Evolutionary conservation across 1,140 invertebrate species (phyloP).

Genomic region (Cotesia chilonis): DNA sequence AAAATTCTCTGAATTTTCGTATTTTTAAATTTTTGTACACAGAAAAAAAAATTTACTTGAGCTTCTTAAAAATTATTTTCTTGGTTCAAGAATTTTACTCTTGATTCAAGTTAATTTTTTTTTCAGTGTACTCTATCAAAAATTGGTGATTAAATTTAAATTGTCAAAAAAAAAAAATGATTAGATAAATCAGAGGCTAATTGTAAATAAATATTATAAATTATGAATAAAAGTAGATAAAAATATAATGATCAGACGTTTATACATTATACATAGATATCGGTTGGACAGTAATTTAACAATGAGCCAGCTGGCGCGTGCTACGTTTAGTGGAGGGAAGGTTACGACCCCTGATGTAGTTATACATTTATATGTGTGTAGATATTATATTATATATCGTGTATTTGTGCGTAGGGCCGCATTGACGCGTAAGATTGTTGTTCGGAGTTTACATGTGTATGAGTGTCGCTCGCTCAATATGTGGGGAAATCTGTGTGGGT

Average conservation of each 20-base stretch:
- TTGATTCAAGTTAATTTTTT: too few relatives aligned
- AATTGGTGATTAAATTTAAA: too few relatives aligned
- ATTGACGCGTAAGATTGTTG: conserved; percentile 25
- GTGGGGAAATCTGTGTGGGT: neutral
- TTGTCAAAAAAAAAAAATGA: too few relatives aligned
- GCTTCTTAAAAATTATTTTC: too few relatives aligned
- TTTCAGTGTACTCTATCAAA: too few relatives aligned
- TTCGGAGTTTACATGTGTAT: neutral
- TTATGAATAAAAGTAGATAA: too few relatives aligned
- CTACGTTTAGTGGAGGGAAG: conserved; percentile 51
- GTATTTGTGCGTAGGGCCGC: conserved; percentile 39
- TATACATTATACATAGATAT: conserved; percentile 51
- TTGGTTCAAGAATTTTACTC: too few relatives aligned
- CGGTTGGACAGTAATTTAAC: conserved; percentile 64
- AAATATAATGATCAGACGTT: conserved; percentile 38
- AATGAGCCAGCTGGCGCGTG: conserved; percentile 68
- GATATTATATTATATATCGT: neutral
- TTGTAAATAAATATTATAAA: too few relatives aligned
- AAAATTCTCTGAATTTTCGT: too few relatives aligned
- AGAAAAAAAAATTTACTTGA: too few relatives aligned
- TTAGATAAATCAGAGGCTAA: too few relatives aligned
- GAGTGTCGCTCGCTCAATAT: neutral
- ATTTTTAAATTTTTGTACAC: too few relatives aligned
- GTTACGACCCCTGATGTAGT: conserved; percentile 64
- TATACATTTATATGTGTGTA: conserved; percentile 37